Conservation (phyloP, 1,140 invertebrate genomes). For the Hyles euphorbiae region DNA sequence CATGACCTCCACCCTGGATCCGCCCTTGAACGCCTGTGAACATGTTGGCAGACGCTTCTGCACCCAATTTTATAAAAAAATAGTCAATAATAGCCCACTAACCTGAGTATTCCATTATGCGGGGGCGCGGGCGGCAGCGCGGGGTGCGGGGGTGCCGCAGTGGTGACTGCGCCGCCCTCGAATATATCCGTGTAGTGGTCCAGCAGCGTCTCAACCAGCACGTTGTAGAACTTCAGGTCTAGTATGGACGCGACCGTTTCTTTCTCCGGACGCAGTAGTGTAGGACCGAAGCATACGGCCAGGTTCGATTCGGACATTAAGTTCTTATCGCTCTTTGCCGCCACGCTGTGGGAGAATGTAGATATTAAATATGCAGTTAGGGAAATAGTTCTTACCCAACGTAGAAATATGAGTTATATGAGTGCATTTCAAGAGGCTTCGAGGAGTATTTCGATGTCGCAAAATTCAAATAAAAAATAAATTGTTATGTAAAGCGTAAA, state of each 20-base stretch:
- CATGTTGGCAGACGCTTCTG: too few relatives aligned
- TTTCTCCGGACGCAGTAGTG: constrained; percentile 93
- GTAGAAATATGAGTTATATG: too few relatives aligned
- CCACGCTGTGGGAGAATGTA: constrained; percentile 91
- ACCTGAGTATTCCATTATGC: constrained; percentile 32
- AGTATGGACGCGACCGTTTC: constrained; percentile 98
- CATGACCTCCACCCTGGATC: too few relatives aligned
- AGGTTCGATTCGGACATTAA: constrained; percentile 98
- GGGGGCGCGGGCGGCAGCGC: constrained; percentile 6
- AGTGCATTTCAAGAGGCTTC: too few relatives aligned
- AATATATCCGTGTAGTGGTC: constrained; percentile 92
- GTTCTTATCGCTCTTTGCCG: constrained; percentile 91
- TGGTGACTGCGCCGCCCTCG: constrained; percentile 57
- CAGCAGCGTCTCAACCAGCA: constrained; percentile 97
- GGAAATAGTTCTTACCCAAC: too few relatives aligned
- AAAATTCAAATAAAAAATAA: too few relatives aligned
- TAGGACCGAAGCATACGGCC: constrained; percentile 99
- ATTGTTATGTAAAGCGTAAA: too few relatives aligned
- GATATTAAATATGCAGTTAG: constrained; percentile 27
- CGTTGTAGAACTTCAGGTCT: constrained; percentile 99
- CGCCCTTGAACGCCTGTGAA: too few relatives aligned
- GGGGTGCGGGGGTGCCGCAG: constrained; percentile 22
- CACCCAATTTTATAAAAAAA: too few relatives aligned
- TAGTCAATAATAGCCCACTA: constrained; percentile 1
- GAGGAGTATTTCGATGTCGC: too few relatives aligned